Evolutionary conservation across 2,888 invertebrate genomes (phyloP), one percentile per base, ranked within the genome.

Genomic region (Hydropsyche betteni): DNA sequence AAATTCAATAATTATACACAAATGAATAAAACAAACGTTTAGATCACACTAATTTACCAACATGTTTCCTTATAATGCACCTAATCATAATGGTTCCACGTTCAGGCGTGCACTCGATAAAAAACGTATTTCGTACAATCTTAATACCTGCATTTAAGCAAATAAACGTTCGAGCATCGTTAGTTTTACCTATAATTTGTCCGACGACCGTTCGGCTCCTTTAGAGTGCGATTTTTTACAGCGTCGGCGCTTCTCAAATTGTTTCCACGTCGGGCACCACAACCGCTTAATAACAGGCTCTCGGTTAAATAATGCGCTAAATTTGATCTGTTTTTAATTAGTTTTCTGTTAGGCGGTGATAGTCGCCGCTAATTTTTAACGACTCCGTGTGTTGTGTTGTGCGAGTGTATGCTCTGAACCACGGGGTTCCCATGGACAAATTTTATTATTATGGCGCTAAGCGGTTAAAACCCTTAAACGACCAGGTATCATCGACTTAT

Each of bases 241-340:
- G 44, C 4, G 58, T n/a, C 72, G 72, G 55, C 72, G 72, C 36
- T 64, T 36, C 36, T 36, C n/a, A 64, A 64, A 51, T 50, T 7
- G 69, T 44, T 68, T 14, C 68, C 38, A 24, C 8, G 50, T 52
- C 70, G 70, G 24, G 64, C 24, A 24, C 24, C 24, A 24, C 24
- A 24, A 24, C 38, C 38, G 36, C 44, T 14, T 78, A 78, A 78
- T 78, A 75, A 76, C 76, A 78, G 78, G 76, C 61, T 75, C 33
- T 24, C 75, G 58, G 76, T 68, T 74, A 74, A 76, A 74, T 75
- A 74, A 61, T 58, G 55, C 78, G 78, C 76, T 53, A 74, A 76
- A 73, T 76, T 70, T 78, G 75, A 78, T 78, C 73, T 75, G 76
- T 75, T 76, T 78, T 78, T 78, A 78, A 78, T 78, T 76, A 75